phyloP scores from a whole-genome alignment of 2,797 vertebrate genomes.

The Erethizon dorsatum region DNA sequence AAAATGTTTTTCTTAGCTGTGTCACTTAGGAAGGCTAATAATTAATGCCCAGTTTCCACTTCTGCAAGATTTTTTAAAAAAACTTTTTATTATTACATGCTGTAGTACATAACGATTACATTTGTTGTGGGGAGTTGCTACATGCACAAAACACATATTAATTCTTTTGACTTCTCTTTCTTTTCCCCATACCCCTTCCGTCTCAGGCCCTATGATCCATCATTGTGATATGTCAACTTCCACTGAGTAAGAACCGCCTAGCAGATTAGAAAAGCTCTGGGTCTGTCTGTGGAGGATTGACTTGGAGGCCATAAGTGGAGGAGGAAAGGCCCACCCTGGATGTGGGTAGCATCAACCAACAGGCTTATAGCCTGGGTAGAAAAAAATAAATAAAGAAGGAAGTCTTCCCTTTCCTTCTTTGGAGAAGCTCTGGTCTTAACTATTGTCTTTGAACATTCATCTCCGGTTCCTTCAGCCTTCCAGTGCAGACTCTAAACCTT shows the following conservation, averaged over 20 bases:
- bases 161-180: neutral
- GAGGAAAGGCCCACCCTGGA: neutral
- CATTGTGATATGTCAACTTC: neutral
- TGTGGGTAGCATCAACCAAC: neutral
- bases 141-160: neutral
- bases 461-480: neutral
- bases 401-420: neutral
- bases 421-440: neutral
- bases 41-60: conserved; percentile 5
- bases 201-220: neutral
- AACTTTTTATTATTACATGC: neutral
- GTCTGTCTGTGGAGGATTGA: neutral
- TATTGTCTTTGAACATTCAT: neutral
- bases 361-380: neutral
- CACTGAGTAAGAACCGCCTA: neutral
- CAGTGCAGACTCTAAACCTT: neutral
- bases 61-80: neutral
- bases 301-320: neutral
- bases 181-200: neutral
- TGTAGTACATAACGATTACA: neutral
- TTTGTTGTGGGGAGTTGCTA: neutral
- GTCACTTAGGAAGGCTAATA: neutral
- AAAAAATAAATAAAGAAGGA: neutral
- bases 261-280: neutral
- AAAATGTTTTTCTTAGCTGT: neutral